These are phyloP conservation scores for Malthinus seriepunctatus DNA, from an alignment of 2,888 invertebrate species.

Conservation along the genomic window DNA sequence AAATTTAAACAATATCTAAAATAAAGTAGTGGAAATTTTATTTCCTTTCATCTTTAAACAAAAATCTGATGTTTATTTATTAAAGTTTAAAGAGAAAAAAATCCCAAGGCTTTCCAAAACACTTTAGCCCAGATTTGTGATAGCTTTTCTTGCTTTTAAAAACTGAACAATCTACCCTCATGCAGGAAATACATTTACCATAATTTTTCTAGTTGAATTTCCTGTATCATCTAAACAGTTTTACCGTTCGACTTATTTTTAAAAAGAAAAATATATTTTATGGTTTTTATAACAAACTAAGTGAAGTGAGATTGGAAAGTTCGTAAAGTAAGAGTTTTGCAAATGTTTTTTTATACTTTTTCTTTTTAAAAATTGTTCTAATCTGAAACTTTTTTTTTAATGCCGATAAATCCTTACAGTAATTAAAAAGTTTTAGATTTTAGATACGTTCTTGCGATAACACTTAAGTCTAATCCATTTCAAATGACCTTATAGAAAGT, in stretches of 20 bases:
- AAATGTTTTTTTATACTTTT: no score
- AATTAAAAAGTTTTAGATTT: no score
- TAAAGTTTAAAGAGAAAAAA: constrained; percentile 7
- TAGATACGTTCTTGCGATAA: background rate
- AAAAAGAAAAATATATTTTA: no score
- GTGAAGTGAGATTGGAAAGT: no score
- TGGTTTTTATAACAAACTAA: no score
- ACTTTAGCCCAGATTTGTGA: constrained; percentile 7
- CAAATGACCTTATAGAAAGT: constrained; percentile 2
- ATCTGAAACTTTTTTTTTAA: no score
- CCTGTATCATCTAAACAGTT: background rate
- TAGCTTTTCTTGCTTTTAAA: constrained; percentile 8
- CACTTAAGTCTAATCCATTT: constrained; percentile 1
- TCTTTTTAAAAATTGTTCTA: no score
- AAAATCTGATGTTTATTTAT: constrained; percentile 3
- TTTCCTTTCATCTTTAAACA: background rate
- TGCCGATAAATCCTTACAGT: no score
- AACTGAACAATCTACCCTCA: background rate
- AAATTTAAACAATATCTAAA: no score
- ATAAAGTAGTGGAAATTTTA: background rate
- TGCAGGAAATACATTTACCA: constrained; percentile 5
- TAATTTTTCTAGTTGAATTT: constrained; percentile 4
- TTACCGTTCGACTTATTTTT: no score
- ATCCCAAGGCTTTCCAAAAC: constrained; percentile 1
- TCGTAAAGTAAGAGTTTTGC: no score